phyloP scores from a whole-genome alignment of 2,888 invertebrate species.

The Rhodophaea formosa region DNA sequence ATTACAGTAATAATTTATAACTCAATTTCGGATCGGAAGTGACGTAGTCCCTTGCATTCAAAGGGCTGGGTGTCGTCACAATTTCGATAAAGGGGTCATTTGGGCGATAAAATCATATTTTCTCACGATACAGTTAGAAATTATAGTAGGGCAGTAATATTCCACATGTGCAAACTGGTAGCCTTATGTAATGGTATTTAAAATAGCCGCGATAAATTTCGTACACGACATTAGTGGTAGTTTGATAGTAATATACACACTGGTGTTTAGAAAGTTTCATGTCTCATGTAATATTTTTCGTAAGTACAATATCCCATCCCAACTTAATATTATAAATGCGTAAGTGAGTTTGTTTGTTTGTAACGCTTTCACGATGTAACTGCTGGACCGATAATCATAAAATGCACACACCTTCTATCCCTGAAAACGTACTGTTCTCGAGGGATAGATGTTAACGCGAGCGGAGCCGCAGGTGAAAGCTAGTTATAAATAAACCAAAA shows the following conservation, averaged over 20 bases:
- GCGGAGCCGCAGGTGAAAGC: too few species aligned
- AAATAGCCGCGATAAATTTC: neutral
- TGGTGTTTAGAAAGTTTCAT: neutral
- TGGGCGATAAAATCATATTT: constrained; percentile 6
- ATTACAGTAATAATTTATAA: neutral
- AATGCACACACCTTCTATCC: too few species aligned
- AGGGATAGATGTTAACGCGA: too few species aligned
- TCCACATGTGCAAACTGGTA: constrained; percentile 5
- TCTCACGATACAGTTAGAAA: constrained; percentile 15
- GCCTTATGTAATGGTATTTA: constrained; percentile 10
- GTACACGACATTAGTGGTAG: neutral
- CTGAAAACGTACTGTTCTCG: too few species aligned
- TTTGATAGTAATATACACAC: neutral
- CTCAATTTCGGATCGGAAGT: constrained; percentile 6
- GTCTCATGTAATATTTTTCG: too few species aligned
- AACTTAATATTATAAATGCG: too few species aligned
- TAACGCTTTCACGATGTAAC: too few species aligned
- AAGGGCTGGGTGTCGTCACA: constrained; percentile 8
- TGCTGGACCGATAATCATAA: too few species aligned
- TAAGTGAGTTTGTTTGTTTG: too few species aligned
- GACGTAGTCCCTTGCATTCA: neutral
- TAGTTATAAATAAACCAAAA: too few species aligned
- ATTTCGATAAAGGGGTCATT: constrained; percentile 10
- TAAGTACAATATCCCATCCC: too few species aligned
- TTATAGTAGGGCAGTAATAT: constrained; percentile 4